Evolutionary conservation across 1,140 invertebrate species (phyloP), one percentile per base, ranked within the genome.

Genomic region (Bombus sibiricus): DNA sequence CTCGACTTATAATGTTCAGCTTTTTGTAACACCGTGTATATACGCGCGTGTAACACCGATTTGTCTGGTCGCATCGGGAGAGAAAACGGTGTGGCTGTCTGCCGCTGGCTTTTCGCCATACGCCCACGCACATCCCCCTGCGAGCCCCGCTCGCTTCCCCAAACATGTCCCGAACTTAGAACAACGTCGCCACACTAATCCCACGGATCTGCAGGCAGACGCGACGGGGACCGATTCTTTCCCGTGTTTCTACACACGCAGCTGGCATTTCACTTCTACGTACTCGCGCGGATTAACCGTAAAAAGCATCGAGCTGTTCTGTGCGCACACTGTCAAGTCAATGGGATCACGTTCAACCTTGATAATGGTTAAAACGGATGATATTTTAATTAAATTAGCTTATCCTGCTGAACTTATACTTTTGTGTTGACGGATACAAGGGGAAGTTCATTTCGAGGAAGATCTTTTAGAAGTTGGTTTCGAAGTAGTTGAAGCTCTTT

Each of bases 131-230:
- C 41, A 8, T 34, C 32, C 41, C 22, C 10, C 5, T 72, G 41
- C 4, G 28, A 10, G 0, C 25, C 59, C 15, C n/a, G 1, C 13
- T 25, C 0, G 13, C 59, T 74, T 78, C 85, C 22, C 75, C 86
- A 79, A 90, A 82, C 84, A 79, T 81, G 90, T 83, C 88, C 88
- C 88, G 82, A 87, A 87, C 88, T 85, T 88, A 91, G 88, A 86
- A 91, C 89, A 91, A 91, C 89, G 90, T 88, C 90, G 90, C 89
- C 90, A 85, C 85, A 73, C 87, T 91, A 91, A 91, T 91, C 90
- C 89, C 73, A 74, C 73, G 81, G 85, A 86, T 89, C 76, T 84
- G 66, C 81, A 25, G 53, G 32, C 87, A 89, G 88, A 89, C 87
- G 79, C 80, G 84, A 9, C 77, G 66, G 87, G 43, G 32, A 89